Evolutionary conservation across 2,888 invertebrate species (phyloP).

Genomic region (Pollenia amentaria): DNA sequence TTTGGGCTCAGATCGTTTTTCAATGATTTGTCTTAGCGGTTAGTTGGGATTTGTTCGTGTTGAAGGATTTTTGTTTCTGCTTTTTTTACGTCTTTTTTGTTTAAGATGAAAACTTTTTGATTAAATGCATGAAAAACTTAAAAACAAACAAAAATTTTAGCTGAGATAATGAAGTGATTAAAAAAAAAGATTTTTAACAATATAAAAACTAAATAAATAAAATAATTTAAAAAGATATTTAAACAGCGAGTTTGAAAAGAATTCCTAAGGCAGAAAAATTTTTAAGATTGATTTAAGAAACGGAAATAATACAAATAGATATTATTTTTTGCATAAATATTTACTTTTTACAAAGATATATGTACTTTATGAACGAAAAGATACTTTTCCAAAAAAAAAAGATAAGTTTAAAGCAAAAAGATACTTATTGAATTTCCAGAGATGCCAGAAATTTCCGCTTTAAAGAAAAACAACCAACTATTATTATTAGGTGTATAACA

Average conservation of each 20-base stretch:
- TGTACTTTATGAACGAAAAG: no score
- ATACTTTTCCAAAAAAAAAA: no score
- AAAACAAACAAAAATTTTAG: slow-evolving; percentile 20
- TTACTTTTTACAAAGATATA: no score
- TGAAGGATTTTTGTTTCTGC: slow-evolving; percentile 55
- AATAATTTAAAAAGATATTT: slow-evolving; percentile 37
- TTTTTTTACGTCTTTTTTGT: slow-evolving; percentile 19
- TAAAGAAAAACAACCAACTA: no score
- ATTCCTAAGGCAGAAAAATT: slow-evolving; percentile 47
- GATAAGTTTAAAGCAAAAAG: no score
- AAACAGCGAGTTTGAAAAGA: slow-evolving; percentile 19
- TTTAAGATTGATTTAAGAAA: background rate
- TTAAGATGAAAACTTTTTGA: slow-evolving; percentile 69
- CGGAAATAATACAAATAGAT: no score
- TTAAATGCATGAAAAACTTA: slow-evolving; percentile 40
- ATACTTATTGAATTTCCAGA: no score
- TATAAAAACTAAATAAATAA: slow-evolving; percentile 31
- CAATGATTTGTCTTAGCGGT: slow-evolving; percentile 65
- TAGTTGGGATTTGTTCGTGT: slow-evolving; percentile 63
- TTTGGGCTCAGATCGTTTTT: slow-evolving; percentile 69
- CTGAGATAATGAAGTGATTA: slow-evolving; percentile 71
- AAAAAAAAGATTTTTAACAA: slow-evolving; percentile 46
- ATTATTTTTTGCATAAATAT: no score
- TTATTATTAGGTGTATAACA: no score
- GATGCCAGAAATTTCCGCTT: no score